Percentiles rank a stretch among this genome's conserved stretches.
Evolutionary conservation across 2,797 vertebrate species (phyloP).

Genomic region (Enoplosus armatus): DNA sequence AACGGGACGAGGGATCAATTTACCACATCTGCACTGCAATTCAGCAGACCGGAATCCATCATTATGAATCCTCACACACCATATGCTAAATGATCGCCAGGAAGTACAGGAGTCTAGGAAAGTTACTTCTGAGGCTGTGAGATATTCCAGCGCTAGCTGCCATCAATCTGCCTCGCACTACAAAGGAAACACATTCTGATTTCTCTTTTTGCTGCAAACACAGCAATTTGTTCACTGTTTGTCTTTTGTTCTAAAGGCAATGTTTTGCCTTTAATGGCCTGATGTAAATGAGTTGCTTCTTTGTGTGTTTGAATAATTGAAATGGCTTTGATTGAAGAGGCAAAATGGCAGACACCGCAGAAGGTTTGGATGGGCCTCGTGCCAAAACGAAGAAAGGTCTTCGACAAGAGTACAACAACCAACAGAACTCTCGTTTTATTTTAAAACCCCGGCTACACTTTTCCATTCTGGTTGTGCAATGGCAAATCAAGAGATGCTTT

Average conservation of each 20-base stretch:
- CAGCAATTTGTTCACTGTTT: slow-evolving; percentile 68
- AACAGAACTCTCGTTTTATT: neutral
- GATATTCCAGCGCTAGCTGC: slow-evolving; percentile 50
- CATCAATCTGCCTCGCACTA: slow-evolving; percentile 70
- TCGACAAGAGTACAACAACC: neutral
- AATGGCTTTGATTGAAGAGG: slow-evolving; percentile 52
- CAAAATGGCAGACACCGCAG: slow-evolving; percentile 9
- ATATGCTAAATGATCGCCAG: slow-evolving; percentile 60
- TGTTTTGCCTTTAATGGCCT: slow-evolving; percentile 65
- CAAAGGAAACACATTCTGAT: slow-evolving; percentile 71
- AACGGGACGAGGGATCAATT: slow-evolving; percentile 74
- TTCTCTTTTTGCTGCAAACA: slow-evolving; percentile 69
- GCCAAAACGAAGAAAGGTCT: slow-evolving; percentile 8
- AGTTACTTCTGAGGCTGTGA: slow-evolving; percentile 53
- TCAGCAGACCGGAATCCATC: slow-evolving; percentile 57
- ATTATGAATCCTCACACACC: slow-evolving; percentile 68
- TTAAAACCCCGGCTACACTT: slow-evolving; percentile 18
- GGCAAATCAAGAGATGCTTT: slow-evolving; percentile 49
- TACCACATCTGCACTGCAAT: slow-evolving; percentile 64
- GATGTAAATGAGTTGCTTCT: slow-evolving; percentile 60
- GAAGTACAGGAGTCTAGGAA: slow-evolving; percentile 51
- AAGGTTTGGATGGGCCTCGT: neutral
- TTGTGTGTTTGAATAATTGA: slow-evolving; percentile 68
- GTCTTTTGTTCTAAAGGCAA: slow-evolving; percentile 60
- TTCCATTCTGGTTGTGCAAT: slow-evolving; percentile 2